A percentile compares a stretch with the other conserved stretches of the same genome.
Conservation (phyloP, 2,797 vertebrate species). For the Hemibagrus guttatus region DNA sequence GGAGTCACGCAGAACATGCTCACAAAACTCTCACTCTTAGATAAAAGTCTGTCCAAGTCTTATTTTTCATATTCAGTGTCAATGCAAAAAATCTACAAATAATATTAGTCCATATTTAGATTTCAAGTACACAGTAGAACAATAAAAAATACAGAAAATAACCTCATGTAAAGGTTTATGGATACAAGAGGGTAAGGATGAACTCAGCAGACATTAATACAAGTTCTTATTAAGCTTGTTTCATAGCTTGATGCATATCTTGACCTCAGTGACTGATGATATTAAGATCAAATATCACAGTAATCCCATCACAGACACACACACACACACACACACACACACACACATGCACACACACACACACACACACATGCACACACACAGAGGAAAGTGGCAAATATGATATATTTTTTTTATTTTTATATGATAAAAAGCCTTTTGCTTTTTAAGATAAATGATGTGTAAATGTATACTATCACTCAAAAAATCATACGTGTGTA, state of each 20-base stretch:
- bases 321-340: too few relatives aligned
- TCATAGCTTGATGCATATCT: too few relatives aligned
- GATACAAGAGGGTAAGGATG: slow-evolving; percentile 31
- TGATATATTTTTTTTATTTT: too few relatives aligned
- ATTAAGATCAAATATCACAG: slow-evolving; percentile 49
- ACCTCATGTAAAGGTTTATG: neutral
- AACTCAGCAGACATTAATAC: slow-evolving; percentile 44
- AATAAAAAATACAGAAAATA: neutral
- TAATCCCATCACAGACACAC: slow-evolving; percentile 16
- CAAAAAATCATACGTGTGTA: slow-evolving; percentile 14
- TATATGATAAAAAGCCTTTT: too few relatives aligned
- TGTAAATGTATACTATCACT: slow-evolving; percentile 13
- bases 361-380: neutral
- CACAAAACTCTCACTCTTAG: slow-evolving; percentile 7
- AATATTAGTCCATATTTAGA: neutral
- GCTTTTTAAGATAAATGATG: slow-evolving; percentile 15
- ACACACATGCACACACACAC: too few relatives aligned
- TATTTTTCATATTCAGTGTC: neutral
- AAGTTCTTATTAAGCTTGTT: too few relatives aligned
- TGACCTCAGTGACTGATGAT: slow-evolving; percentile 36
- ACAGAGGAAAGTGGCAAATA: neutral
- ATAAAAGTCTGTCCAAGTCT: neutral
- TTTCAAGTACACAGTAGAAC: neutral
- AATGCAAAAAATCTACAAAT: too few relatives aligned
- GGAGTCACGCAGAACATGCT: slow-evolving; percentile 34